Base-by-base conservation (phyloP, 2,797 vertebrate genomes). In the Sciaenops ocellatus region DNA sequence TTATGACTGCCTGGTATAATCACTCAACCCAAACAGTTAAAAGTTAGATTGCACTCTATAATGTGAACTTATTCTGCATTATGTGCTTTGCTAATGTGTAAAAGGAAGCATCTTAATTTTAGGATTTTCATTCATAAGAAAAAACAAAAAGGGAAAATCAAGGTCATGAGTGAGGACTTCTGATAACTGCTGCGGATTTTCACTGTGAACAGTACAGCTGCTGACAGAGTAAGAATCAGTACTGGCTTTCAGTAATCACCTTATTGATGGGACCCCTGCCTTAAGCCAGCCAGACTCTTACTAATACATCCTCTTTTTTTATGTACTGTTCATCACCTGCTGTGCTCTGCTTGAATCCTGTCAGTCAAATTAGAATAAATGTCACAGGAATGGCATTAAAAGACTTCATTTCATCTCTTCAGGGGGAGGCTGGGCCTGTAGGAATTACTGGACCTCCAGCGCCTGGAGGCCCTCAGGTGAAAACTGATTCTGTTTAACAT, bases 381-480 rank as follows among this genome's bases (percentile, higher is more conserved):
- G 15, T 64, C 20, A 7, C 69, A 59, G 7, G 12, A 65, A n/a
- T 7, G 15, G 11, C 22, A 24, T 26, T 48, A 11, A 41, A 22
- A 30, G 0, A 6, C 34, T 38, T 64, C 48, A n/a, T 3, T 82
- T 47, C 12, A 5, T 76, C 44, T 79, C 52, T 82, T 30, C 57
- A 95, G 95, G 95, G 94, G 44, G 82, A 90, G 13, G 63, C 78
- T 30, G 93, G 94, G 1, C 44, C 75, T 0, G 9, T 10, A 28
- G 94, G 94, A 57, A 65, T 16, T 3, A 20, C 71, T 68, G 95
- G 95, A 70, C 82, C 86, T 26, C 69, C 73, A 3, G 95, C 94
- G 3, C 73, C 63, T 24, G 30, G 6, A 24, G 95, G 95, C 3
- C 85, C 81, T 82, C 78, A 52, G 94, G 94, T 95, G 88, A 78